phyloP scores from a whole-genome alignment of 2,797 vertebrate genomes.

The Tinamus major region DNA sequence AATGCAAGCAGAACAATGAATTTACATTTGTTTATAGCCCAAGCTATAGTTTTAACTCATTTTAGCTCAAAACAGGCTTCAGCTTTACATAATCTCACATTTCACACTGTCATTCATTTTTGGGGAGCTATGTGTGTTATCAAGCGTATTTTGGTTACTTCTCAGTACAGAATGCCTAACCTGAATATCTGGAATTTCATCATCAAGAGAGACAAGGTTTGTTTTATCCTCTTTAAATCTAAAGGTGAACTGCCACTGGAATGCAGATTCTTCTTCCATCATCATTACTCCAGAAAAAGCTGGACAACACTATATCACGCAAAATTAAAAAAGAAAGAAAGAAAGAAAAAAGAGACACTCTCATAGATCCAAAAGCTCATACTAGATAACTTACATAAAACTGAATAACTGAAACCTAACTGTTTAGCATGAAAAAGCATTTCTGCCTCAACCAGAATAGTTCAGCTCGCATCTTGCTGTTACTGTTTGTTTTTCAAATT shows the following conservation, averaged over 20 bases:
- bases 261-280: slow-evolving; percentile 29
- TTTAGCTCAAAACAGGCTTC: background rate
- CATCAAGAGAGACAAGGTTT: background rate
- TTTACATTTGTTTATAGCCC: background rate
- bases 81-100: background rate
- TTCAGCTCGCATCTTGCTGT: background rate
- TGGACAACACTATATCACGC: slow-evolving; percentile 7
- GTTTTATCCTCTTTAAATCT: slow-evolving; percentile 12
- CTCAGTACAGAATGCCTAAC: background rate
- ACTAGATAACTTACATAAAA: background rate
- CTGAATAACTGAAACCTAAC: background rate
- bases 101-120: background rate
- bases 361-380: background rate
- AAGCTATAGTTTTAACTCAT: rapidly evolving
- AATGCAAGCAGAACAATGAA: background rate
- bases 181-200: background rate
- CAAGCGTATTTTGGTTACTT: background rate
- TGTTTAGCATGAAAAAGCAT: background rate
- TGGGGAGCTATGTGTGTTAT: background rate
- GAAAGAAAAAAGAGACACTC: background rate
- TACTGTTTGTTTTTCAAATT: no score
- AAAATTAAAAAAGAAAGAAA: background rate
- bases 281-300: background rate
- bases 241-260: slow-evolving; percentile 34
- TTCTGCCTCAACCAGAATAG: background rate